Conservation (phyloP, 2,113 vertebrate species). For the Heterotilapia buettikoferi region DNA sequence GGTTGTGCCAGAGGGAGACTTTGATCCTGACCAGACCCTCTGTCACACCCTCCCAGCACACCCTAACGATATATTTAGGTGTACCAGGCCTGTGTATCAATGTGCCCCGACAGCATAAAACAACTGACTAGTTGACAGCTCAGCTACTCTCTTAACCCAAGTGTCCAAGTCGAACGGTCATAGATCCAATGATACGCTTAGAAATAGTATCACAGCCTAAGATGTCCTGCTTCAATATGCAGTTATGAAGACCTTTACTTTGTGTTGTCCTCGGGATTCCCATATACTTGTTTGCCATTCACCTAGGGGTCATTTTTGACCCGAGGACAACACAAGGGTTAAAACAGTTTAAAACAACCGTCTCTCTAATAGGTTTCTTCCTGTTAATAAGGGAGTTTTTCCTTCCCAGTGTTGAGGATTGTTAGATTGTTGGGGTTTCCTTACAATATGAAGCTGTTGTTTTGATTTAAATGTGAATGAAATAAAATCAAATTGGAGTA, state of each 20-base stretch:
- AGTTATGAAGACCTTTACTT: neutral
- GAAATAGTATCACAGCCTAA: neutral
- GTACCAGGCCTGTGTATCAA: neutral
- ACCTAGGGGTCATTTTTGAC: neutral
- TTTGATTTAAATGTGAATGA: neutral
- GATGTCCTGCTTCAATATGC: neutral
- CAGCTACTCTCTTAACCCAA: neutral
- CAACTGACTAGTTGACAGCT: neutral
- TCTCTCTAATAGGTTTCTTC: neutral
- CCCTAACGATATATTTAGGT: neutral
- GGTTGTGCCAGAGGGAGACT: neutral
- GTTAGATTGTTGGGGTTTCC: neutral
- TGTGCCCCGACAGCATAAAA: neutral
- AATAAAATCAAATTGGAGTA: neutral
- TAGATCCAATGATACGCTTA: neutral
- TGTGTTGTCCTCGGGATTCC: neutral
- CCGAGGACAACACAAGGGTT: neutral
- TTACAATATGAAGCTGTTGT: neutral
- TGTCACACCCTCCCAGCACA: neutral
- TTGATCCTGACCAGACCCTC: neutral
- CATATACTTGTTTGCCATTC: neutral
- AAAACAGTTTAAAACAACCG: neutral
- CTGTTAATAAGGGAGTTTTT: neutral
- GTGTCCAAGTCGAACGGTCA: neutral
- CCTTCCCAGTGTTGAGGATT: neutral